Conservation (phyloP, 2,797 vertebrate species). For the Gallinago nigripennis region DNA sequence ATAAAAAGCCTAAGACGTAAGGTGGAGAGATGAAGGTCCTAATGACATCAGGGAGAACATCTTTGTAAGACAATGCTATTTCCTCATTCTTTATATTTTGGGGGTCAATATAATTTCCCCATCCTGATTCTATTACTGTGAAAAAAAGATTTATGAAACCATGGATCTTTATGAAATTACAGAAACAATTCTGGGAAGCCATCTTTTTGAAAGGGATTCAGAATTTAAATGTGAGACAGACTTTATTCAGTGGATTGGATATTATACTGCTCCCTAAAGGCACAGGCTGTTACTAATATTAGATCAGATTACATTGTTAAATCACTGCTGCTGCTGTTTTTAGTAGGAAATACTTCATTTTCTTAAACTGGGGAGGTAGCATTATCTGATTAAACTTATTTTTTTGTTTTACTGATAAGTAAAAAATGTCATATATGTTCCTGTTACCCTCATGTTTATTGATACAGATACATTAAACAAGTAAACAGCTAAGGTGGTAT, state of each 20-base stretch:
- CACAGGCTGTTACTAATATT: slow-evolving; percentile 43
- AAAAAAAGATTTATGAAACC: background rate
- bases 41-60: background rate
- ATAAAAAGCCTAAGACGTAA: background rate
- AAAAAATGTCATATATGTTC: background rate
- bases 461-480: background rate
- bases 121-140: background rate
- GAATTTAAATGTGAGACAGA: background rate
- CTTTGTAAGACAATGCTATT: background rate
- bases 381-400: background rate
- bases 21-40: background rate
- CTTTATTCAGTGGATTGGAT: slow-evolving; percentile 3
- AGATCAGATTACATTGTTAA: slow-evolving; percentile 56
- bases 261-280: slow-evolving; percentile 30
- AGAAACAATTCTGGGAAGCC: slow-evolving; percentile 34
- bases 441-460: background rate
- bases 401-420: background rate
- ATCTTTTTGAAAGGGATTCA: slow-evolving; percentile 10
- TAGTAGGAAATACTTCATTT: slow-evolving; percentile 45
- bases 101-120: background rate
- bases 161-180: background rate
- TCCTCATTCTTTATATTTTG: background rate
- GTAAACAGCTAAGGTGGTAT: background rate
- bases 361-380: background rate
- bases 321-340: slow-evolving; percentile 32